Evolutionary conservation across 2,888 invertebrate genomes (phyloP).

Genomic region (Hypena proboscidalis): DNA sequence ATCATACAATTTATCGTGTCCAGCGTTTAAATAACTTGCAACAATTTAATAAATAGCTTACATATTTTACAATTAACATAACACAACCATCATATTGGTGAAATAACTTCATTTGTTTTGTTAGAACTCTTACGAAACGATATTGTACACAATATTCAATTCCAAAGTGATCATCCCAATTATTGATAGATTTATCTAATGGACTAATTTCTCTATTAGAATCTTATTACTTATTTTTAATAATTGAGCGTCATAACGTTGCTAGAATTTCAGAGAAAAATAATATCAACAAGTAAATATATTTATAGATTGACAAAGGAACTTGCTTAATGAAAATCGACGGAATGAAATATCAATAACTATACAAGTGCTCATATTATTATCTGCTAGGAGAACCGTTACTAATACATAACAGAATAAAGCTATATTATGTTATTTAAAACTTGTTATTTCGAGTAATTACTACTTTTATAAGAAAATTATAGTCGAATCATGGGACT

Average conservation of each 20-base stretch:
- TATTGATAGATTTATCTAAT: constrained; percentile 58
- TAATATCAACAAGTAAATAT: constrained; percentile 43
- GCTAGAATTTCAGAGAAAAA: constrained; percentile 51
- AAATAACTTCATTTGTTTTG: constrained; percentile 39
- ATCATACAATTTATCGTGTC: constrained; percentile 29
- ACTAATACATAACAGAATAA: constrained; percentile 4
- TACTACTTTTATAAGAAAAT: constrained; percentile 1
- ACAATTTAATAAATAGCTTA: constrained; percentile 49
- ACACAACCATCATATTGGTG: constrained; percentile 60
- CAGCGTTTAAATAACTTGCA: constrained; percentile 43
- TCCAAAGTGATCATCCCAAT: constrained; percentile 45
- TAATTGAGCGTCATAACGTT: constrained; percentile 75
- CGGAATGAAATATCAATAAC: constrained; percentile 25
- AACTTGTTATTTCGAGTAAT: neutral
- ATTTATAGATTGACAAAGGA: constrained; percentile 31
- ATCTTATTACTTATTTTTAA: constrained; percentile 57
- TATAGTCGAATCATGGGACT: constrained; percentile 13
- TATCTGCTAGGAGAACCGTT: neutral
- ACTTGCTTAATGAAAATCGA: constrained; percentile 30
- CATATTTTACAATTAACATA: constrained; percentile 45
- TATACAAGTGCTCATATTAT: constrained; percentile 5
- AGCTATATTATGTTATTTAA: constrained; percentile 3
- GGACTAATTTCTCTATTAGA: constrained; percentile 62
- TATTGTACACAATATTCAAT: constrained; percentile 39
- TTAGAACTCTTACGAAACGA: constrained; percentile 39